A percentile compares a stretch with the other conserved stretches of the same genome.
Evolutionary conservation across 2,113 vertebrate genomes (phyloP).

Genomic region (Xiphophorus hellerii): DNA sequence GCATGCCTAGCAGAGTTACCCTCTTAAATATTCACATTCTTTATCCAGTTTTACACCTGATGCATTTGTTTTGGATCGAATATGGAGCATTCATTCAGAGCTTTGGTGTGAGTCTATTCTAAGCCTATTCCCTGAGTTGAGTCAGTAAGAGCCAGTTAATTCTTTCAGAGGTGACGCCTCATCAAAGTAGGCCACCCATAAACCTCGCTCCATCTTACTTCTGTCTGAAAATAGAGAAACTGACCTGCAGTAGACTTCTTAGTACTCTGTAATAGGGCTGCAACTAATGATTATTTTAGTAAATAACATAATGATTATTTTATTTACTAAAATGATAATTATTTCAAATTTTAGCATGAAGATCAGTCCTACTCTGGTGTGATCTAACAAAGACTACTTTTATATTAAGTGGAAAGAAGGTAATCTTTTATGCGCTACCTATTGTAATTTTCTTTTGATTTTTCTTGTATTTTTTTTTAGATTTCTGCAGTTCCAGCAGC

Average conservation of each 20-base stretch:
- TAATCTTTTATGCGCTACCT: constrained; percentile 3
- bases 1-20: constrained; percentile 4
- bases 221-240: constrained; percentile 64
- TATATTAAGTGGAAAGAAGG: constrained; percentile 7
- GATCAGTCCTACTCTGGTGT: background rate
- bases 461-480: constrained; percentile 64
- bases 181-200: constrained; percentile 73
- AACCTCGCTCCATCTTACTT: constrained; percentile 55
- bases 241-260: constrained; percentile 38
- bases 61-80: background rate
- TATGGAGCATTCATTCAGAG: constrained; percentile 14
- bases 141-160: constrained; percentile 59
- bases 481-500: constrained; percentile 87
- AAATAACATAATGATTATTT: no score
- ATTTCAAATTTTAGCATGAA: no score
- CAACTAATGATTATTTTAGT: no score
- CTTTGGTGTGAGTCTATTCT: constrained; percentile 52
- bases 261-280: constrained; percentile 10
- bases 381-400: constrained; percentile 27
- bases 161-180: constrained; percentile 62
- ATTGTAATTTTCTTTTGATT: constrained; percentile 8
- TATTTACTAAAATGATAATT: no score
- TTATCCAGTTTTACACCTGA: background rate
- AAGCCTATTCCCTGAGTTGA: constrained; percentile 53
- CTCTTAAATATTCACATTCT: background rate